Evolutionary conservation across 2,888 invertebrate species (phyloP), one percentile per base, ranked within the genome.

Genomic region (Panorpa germanica): DNA sequence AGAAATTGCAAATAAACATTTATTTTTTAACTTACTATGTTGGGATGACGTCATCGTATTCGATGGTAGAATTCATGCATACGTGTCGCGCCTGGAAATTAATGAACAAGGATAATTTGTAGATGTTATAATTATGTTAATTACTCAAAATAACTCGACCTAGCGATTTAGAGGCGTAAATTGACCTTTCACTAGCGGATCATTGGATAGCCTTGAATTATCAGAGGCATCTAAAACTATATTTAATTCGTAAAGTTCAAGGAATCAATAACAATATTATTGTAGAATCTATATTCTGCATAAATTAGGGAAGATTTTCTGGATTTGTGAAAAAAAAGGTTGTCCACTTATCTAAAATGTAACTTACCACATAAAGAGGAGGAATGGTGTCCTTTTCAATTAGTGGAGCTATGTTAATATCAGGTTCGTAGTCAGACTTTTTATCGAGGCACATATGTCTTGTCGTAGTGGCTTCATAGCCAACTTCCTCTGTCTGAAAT

Each of bases 61-160:
- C 43, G 32, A 83, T 72, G 3, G 53, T 45, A 35, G 65, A 57
- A 36, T 67, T 59, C 65, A 81, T 69, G 45, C 83, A 83, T 40
- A 59, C 59, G 45, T 76, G 71, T 3, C 55, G 53, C 6, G 78
- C 70, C 69, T 74, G 43, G 34, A 55, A 55, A 38, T 21, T 24
- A 29, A 37, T 20, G 27, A 41, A 32, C 29, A 37, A 35, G 35
- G 11, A 14, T 34, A 31, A 30, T 18, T 9, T 10, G 32, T 35
- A 28, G 11, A 12, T 20, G 23, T 15, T n/a, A 16, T n/a, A 14
- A 9, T 19, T 15, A 29, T 13, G 26, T 15, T 17, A 15, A 22
- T 25, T 9, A 30, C 16, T 29, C 23, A 23, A 26, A n/a, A 28
- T 31, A 32, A 21, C 17, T 12, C 7, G 22, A 31, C 8, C 19